These are phyloP conservation scores for Cylloceria caligata DNA, from an alignment of 2,888 invertebrate genomes.

Conservation along the genomic window DNA sequence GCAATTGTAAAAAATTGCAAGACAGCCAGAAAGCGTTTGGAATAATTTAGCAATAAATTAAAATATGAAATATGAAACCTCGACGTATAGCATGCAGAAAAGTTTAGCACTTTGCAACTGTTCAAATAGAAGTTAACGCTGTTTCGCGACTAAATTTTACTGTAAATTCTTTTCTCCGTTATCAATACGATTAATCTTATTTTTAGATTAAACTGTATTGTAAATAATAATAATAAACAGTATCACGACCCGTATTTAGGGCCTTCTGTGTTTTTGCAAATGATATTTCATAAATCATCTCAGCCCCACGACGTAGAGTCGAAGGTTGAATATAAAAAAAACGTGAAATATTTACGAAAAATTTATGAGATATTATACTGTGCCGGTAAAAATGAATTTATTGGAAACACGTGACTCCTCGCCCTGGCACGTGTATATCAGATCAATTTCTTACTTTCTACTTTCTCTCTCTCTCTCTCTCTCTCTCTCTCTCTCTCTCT, in stretches of 20 bases:
- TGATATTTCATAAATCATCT: conserved; percentile 14
- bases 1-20: conserved; percentile 42
- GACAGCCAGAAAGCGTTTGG: background rate
- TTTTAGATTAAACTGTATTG: background rate
- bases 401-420: conserved; percentile 49
- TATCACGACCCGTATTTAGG: background rate
- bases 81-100: background rate
- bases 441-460: conserved; percentile 32
- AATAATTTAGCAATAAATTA: conserved; percentile 10
- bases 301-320: background rate
- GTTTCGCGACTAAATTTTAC: no score
- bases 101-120: background rate
- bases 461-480: background rate
- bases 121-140: background rate
- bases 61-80: background rate
- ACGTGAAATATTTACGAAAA: conserved; percentile 26
- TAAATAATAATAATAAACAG: background rate
- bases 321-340: conserved; percentile 17
- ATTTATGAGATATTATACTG: conserved; percentile 22
- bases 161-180: background rate
- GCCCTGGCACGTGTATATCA: conserved; percentile 15
- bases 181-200: background rate
- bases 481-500: background rate
- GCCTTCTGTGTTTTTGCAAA: background rate
- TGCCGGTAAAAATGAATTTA: conserved; percentile 45